A percentile compares a stretch with the other conserved stretches of the same genome.
Evolutionary conservation across 2,888 invertebrate genomes (phyloP).

Genomic region (Anagyrus pseudococci): DNA sequence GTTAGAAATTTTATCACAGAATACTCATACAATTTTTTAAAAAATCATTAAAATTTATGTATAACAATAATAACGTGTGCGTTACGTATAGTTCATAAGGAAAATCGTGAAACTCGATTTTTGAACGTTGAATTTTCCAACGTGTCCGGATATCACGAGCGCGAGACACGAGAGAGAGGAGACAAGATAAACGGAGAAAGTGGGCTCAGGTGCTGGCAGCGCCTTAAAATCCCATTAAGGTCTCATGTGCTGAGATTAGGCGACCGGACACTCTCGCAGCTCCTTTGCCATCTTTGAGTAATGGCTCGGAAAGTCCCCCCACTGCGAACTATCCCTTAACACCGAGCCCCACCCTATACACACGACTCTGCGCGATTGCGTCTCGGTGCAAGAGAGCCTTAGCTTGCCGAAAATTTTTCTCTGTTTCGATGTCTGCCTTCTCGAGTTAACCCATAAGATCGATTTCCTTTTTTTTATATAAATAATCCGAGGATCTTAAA

Average conservation of each 20-base stretch:
- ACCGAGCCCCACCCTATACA: not conserved
- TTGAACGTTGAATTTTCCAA: slow-evolving; percentile 12
- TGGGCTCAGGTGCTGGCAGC: slow-evolving; percentile 51
- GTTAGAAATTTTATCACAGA: not conserved
- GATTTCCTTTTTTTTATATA: no score
- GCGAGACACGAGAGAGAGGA: slow-evolving; percentile 36
- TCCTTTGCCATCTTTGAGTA: slow-evolving; percentile 57
- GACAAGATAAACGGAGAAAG: slow-evolving; percentile 55
- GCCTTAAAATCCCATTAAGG: slow-evolving; percentile 62
- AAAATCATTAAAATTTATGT: not conserved
- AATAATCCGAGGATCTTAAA: no score
- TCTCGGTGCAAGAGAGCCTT: no score
- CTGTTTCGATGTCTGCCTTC: no score
- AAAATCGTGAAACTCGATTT: slow-evolving; percentile 13
- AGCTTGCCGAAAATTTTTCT: no score
- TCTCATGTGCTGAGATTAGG: slow-evolving; percentile 61
- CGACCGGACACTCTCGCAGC: slow-evolving; percentile 48
- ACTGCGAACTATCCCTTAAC: slow-evolving; percentile 32
- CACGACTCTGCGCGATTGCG: no score
- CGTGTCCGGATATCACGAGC: slow-evolving; percentile 39
- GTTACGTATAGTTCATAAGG: not conserved
- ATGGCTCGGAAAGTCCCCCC: slow-evolving; percentile 52
- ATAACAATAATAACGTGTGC: not conserved
- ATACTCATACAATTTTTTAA: not conserved
- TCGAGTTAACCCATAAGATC: no score